Percentiles rank a stretch among this genome's conserved stretches.
phyloP scores from a whole-genome alignment of 1,140 invertebrate genomes.

The Meteorus sp. region DNA sequence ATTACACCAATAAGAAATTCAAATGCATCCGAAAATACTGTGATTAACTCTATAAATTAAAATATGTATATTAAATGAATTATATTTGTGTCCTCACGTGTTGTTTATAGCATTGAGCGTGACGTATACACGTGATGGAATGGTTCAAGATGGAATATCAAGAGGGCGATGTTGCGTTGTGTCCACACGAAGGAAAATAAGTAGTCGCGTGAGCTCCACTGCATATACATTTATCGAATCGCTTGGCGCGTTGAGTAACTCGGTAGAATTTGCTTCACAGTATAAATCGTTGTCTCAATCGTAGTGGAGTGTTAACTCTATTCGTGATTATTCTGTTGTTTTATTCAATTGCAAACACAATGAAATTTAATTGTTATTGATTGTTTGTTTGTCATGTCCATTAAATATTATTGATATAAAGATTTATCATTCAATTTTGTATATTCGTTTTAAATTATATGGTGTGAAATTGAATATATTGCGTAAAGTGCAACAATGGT shows the following conservation, averaged over 20 bases:
- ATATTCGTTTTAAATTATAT: not conserved
- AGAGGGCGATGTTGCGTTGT: constrained; percentile 21
- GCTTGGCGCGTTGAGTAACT: constrained; percentile 29
- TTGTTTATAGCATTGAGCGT: constrained; percentile 36
- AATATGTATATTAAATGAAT: not conserved
- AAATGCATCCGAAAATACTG: no score
- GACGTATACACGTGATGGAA: constrained; percentile 25
- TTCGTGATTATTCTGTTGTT: not conserved
- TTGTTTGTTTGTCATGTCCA: no score
- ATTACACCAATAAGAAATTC: not conserved
- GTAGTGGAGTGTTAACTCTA: constrained; percentile 1
- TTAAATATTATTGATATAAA: no score
- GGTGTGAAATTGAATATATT: not conserved
- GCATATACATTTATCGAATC: constrained; percentile 24
- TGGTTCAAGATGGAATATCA: constrained; percentile 12
- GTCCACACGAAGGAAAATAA: constrained; percentile 20
- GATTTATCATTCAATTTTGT: not conserved
- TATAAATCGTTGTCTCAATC: constrained; percentile 23
- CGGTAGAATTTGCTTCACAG: constrained; percentile 16
- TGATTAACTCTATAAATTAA: no score
- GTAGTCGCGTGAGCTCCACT: constrained; percentile 22
- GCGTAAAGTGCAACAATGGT: constrained; percentile 42
- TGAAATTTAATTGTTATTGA: no score
- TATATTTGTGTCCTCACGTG: constrained; percentile 40
- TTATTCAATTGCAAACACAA: no score